Evolutionary conservation across 2,888 invertebrate genomes (phyloP).

Genomic region (Hoplodrina ambigua): DNA sequence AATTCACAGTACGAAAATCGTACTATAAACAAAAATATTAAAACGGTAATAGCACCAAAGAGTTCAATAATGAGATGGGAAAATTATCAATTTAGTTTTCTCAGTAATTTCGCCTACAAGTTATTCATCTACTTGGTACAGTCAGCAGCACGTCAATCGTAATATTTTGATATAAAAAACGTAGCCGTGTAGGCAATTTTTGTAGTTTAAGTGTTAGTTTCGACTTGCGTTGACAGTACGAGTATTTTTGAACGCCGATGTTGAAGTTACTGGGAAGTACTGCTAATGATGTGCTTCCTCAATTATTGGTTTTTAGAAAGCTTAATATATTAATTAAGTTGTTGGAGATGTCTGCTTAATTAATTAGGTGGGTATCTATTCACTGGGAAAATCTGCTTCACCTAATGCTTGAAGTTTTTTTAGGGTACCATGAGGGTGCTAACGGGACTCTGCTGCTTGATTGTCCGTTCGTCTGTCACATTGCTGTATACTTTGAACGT

Average conservation of each 20-base stretch:
- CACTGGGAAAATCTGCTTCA: conserved; percentile 21
- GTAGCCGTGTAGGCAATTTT: too few relatives aligned
- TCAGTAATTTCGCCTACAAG: conserved; percentile 27
- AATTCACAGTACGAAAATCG: background rate
- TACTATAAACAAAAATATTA: conserved; percentile 1
- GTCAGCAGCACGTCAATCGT: background rate
- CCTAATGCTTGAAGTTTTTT: too few relatives aligned
- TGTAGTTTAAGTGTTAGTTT: background rate
- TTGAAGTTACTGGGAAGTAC: conserved; percentile 16
- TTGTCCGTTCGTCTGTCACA: too few relatives aligned
- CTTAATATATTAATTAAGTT: conserved; percentile 22
- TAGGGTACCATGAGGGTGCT: too few relatives aligned
- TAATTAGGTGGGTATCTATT: conserved; percentile 6
- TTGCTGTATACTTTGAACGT: too few relatives aligned
- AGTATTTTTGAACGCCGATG: conserved; percentile 9
- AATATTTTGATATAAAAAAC: background rate
- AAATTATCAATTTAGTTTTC: conserved; percentile 33
- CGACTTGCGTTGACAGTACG: background rate
- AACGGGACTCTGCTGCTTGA: too few relatives aligned
- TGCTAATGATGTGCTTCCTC: conserved; percentile 49
- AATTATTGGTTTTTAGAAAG: conserved; percentile 41
- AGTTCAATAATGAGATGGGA: conserved; percentile 32
- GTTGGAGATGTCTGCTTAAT: conserved; percentile 7
- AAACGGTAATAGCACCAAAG: conserved; percentile 5
- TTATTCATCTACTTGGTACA: background rate